Conservation (phyloP, 2,888 invertebrate species). For the Caenorhabditis imperialis region DNA sequence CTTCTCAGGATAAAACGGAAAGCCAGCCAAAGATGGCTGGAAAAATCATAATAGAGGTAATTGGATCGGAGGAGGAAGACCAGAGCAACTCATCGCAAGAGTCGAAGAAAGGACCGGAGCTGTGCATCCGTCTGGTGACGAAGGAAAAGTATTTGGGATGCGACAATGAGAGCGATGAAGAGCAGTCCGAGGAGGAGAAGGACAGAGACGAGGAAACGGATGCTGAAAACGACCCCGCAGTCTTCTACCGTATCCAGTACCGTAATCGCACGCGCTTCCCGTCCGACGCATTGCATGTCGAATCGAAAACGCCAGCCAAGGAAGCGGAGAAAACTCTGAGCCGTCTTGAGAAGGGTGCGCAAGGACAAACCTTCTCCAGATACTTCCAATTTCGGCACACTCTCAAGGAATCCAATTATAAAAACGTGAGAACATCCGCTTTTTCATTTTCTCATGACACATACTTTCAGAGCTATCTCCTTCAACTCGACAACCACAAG, state of each 20-base stretch:
- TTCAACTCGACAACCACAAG: conserved; percentile 14
- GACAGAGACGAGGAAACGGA: neutral
- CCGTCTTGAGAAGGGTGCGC: neutral
- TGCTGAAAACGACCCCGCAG: neutral
- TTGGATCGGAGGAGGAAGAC: too few relatives aligned
- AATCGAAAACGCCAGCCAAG: neutral
- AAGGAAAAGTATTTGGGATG: neutral
- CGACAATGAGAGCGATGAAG: neutral
- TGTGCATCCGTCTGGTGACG: neutral
- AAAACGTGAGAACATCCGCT: conserved; percentile 11
- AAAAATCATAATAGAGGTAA: too few relatives aligned
- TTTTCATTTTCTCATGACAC: too few relatives aligned
- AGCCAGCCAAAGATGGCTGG: too few relatives aligned
- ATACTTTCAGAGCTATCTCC: conserved; percentile 21
- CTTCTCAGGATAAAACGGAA: too few relatives aligned
- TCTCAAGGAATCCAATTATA: conserved; percentile 21
- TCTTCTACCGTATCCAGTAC: conserved; percentile 19
- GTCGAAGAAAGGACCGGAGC: neutral
- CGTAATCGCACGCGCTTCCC: conserved; percentile 12
- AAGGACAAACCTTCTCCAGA: neutral
- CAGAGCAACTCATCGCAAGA: too few relatives aligned
- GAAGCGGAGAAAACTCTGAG: conserved; percentile 1
- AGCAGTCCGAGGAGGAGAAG: neutral
- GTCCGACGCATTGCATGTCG: conserved; percentile 5
- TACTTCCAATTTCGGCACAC: conserved; percentile 25